These are phyloP conservation scores for Aulostomus chinensis DNA, from an alignment of 2,797 vertebrate genomes.

Conservation along the genomic window DNA sequence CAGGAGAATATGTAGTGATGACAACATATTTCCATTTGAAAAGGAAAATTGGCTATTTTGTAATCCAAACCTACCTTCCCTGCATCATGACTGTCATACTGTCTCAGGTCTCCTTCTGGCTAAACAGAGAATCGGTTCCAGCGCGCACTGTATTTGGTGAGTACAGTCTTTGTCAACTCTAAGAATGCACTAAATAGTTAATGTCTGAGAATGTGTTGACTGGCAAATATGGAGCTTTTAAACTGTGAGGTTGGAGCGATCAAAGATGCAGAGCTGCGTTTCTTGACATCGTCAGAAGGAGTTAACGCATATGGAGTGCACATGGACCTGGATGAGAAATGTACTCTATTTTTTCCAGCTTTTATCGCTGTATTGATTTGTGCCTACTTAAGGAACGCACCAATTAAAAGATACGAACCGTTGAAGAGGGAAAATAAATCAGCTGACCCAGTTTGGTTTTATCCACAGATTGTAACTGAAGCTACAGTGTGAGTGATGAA, in stretches of 20 bases:
- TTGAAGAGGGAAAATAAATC: too few species aligned
- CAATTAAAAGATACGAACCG: too few species aligned
- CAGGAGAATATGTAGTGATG: conserved; percentile 99
- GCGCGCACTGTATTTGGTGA: conserved; percentile 98
- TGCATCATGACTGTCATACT: conserved; percentile 99
- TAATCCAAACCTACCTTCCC: conserved; percentile 98
- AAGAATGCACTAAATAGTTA: conserved; percentile 26
- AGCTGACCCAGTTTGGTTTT: too few species aligned
- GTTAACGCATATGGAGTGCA: too few species aligned
- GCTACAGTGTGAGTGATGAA: too few species aligned
- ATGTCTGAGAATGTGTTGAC: conserved; percentile 8
- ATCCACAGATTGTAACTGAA: too few species aligned
- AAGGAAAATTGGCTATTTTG: conserved; percentile 99
- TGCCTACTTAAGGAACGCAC: too few species aligned
- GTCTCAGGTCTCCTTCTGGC: conserved; percentile 99
- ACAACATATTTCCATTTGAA: conserved; percentile 99
- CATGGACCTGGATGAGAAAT: too few species aligned
- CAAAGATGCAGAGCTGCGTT: conserved; percentile 9
- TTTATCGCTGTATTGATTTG: too few species aligned
- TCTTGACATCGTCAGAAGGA: too few species aligned
- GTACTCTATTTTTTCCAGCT: too few species aligned
- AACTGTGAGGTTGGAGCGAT: conserved; percentile 23
- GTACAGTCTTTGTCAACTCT: conserved; percentile 64
- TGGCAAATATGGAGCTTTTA: conserved; percentile 1
- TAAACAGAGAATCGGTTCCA: conserved; percentile 97